Conservation (phyloP, 2,113 vertebrate genomes). For the Junco hyemalis region DNA sequence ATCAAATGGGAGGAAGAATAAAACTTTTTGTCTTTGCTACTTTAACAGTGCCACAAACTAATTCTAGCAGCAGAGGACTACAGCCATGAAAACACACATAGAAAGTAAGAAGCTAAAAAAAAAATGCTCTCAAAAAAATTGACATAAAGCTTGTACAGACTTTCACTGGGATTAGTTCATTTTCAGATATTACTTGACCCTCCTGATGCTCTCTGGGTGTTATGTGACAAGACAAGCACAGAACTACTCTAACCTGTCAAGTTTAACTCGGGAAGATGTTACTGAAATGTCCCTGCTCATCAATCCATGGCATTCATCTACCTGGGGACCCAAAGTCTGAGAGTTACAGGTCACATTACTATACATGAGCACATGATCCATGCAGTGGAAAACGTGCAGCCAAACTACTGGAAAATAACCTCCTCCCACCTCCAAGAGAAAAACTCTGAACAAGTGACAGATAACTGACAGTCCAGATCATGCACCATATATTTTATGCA, state of each 20-base stretch:
- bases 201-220: not conserved
- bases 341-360: not conserved
- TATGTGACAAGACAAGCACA: not conserved
- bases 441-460: not conserved
- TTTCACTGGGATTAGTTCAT: not conserved
- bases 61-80: not conserved
- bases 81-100: not conserved
- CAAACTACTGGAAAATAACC: not conserved
- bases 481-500: not conserved
- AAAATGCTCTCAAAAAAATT: not conserved
- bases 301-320: conserved; percentile 13
- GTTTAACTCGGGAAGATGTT: conserved; percentile 19
- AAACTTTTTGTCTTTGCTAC: not conserved
- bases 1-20: not conserved
- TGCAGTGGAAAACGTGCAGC: not conserved
- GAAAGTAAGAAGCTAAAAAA: not conserved
- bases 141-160: not conserved
- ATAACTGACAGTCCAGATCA: not conserved
- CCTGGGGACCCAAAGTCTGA: not conserved
- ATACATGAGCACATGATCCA: not conserved
- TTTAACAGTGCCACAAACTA: not conserved
- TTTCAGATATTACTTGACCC: not conserved
- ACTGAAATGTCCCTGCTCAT: conserved; percentile 24
- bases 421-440: not conserved
- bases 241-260: conserved; percentile 6